Conservation (phyloP, 2,888 invertebrate genomes). For the Kuschelorhynchus macadamiae region DNA sequence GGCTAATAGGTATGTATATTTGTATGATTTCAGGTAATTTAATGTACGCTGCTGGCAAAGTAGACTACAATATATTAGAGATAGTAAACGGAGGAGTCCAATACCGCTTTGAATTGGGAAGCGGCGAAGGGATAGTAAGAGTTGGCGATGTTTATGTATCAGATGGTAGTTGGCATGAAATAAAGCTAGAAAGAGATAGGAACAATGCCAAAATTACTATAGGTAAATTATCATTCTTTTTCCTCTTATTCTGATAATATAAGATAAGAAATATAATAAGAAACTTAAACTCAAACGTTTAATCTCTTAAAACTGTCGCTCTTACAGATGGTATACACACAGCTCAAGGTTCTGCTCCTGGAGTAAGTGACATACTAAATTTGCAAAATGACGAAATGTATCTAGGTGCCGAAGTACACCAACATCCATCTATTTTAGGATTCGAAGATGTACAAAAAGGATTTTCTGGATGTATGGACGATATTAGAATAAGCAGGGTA, state of each 20-base stretch:
- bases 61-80: slow-evolving; percentile 92
- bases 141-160: slow-evolving; percentile 84
- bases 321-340: slow-evolving; percentile 77
- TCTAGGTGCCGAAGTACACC: slow-evolving; percentile 86
- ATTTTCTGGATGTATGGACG: slow-evolving; percentile 93
- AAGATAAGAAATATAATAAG: not conserved
- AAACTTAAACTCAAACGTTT: no score
- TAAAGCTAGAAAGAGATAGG: slow-evolving; percentile 84
- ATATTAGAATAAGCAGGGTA: slow-evolving; percentile 78
- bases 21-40: slow-evolving; percentile 73
- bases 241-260: no score
- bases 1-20: no score
- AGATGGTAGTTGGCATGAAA: slow-evolving; percentile 89
- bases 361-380: slow-evolving; percentile 87
- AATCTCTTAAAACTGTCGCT: not conserved
- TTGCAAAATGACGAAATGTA: slow-evolving; percentile 87
- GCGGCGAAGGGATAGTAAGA: slow-evolving; percentile 88
- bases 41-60: slow-evolving; percentile 87
- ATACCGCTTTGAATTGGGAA: slow-evolving; percentile 93
- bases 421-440: slow-evolving; percentile 80
- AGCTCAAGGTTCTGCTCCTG: slow-evolving; percentile 84
- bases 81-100: slow-evolving; percentile 88
- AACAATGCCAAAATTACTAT: slow-evolving; percentile 84
- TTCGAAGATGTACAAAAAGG: slow-evolving; percentile 84
- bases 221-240: slow-evolving; percentile 35